Base-by-base conservation (phyloP, 2,797 vertebrate species). In the Centropyge bicolor region DNA sequence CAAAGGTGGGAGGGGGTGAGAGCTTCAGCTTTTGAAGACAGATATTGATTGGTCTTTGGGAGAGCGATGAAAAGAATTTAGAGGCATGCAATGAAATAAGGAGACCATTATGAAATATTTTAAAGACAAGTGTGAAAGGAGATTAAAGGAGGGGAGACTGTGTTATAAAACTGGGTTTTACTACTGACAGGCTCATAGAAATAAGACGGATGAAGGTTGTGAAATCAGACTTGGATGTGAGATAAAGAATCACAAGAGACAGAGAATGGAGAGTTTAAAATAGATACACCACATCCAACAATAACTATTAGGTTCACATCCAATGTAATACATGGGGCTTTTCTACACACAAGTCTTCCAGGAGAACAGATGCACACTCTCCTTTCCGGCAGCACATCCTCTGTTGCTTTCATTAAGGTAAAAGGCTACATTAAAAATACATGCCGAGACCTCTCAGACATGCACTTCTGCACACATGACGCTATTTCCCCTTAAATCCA, bases 391-490 rank as follows among this genome's bases (percentile, higher is more conserved):
- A 78, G 57, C 73, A 69, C 81, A 55, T 77, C 71, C 82, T 81
- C 78, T 73, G 85, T 12, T 88, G 88, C 82, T 22, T 90, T 93
- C 91, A 91, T 92, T 86, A 91, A 64, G 69, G 91, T 88, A 92
- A 93, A 93, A 91, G 89, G 87, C 80, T 38, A 76, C 89, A 93
- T 95, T 93, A 94, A 93, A 93, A 91, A 94, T 93, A 81, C 86
- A 95, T 94, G 87, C 69, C 8, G 45, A 86, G 86, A 74, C 77
- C 87, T 93, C 84, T 92, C 89, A 91, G 92, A 92, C 88, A 90
- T 91, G 87, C 89, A 88, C 87, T 87, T 87, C 78, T 82, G 90
- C 84, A 86, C 83, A 83, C 88, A 86, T 90, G 82, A 87, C 20
- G 76, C 85, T 72, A 71, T 86, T 87, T 83, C 77, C 59, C 67